Conservation (phyloP, 1,140 invertebrate species). For the Laodelphax striatellus region DNA sequence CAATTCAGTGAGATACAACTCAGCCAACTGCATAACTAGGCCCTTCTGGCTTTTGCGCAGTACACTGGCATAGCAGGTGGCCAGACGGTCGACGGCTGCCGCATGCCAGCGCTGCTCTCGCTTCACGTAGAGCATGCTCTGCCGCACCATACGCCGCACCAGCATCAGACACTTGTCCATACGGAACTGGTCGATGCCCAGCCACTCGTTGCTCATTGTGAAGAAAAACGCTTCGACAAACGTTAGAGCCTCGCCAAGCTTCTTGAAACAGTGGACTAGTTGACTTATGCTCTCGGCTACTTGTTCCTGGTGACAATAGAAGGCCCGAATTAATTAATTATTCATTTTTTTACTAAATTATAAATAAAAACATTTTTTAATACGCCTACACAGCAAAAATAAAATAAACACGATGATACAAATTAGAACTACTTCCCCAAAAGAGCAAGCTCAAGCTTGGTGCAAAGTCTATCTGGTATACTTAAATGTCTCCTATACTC, state of each 20-base stretch:
- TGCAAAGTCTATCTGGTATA: too few species aligned
- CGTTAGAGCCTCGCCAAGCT: background rate
- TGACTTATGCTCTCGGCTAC: background rate
- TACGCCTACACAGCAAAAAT: too few species aligned
- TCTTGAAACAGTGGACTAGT: background rate
- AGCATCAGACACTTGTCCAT: background rate
- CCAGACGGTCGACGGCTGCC: background rate
- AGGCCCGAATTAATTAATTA: background rate
- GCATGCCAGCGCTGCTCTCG: background rate
- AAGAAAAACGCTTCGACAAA: background rate
- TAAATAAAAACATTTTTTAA: too few species aligned
- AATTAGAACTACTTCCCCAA: too few species aligned
- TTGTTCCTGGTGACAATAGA: background rate
- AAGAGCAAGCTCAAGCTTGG: too few species aligned
- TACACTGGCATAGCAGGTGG: background rate
- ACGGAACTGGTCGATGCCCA: background rate
- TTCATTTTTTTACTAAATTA: too few species aligned
- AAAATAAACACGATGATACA: too few species aligned
- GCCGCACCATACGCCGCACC: background rate
- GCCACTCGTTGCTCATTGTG: background rate
- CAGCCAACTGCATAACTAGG: background rate
- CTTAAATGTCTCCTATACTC: too few species aligned
- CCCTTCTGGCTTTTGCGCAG: background rate
- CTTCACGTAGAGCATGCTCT: background rate
- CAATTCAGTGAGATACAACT: background rate